phyloP scores from a whole-genome alignment of 2,888 invertebrate genomes.

The Apodemia duryi region DNA sequence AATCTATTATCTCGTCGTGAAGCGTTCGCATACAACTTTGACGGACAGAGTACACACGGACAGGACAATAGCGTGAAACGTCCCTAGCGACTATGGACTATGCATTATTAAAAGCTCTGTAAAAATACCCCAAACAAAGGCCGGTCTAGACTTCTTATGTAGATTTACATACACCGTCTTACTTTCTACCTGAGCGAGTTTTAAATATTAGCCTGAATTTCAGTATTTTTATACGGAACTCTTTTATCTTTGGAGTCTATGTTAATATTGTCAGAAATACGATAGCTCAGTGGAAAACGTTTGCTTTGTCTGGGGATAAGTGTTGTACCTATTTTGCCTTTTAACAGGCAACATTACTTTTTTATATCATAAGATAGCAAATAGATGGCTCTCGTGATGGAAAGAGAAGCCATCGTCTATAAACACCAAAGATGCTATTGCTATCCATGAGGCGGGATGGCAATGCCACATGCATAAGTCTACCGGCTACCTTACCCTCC shows the following conservation, averaged over 20 bases:
- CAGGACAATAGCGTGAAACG: constrained; percentile 46
- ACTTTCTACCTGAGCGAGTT: constrained; percentile 2
- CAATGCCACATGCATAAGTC: too few species aligned
- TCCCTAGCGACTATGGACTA: constrained; percentile 42
- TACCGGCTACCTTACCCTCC: too few species aligned
- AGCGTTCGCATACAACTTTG: constrained; percentile 23
- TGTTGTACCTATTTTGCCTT: too few species aligned
- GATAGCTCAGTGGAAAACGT: constrained; percentile 1
- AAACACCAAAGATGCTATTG: too few species aligned
- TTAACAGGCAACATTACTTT: too few species aligned
- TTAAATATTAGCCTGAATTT: background rate
- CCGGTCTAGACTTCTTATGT: constrained; percentile 50
- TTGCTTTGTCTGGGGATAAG: too few species aligned
- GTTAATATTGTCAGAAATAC: background rate
- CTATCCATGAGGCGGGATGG: too few species aligned
- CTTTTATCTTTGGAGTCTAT: too few species aligned
- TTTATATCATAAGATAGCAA: too few species aligned
- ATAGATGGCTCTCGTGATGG: too few species aligned
- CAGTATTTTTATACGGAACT: background rate
- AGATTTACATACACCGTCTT: constrained; percentile 45
- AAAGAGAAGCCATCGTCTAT: too few species aligned
- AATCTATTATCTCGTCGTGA: background rate
- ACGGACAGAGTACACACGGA: constrained; percentile 25
- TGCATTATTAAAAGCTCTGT: constrained; percentile 50
- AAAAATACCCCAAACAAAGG: constrained; percentile 53